phyloP scores from a whole-genome alignment of 2,888 invertebrate species.

The Agelastica alni region DNA sequence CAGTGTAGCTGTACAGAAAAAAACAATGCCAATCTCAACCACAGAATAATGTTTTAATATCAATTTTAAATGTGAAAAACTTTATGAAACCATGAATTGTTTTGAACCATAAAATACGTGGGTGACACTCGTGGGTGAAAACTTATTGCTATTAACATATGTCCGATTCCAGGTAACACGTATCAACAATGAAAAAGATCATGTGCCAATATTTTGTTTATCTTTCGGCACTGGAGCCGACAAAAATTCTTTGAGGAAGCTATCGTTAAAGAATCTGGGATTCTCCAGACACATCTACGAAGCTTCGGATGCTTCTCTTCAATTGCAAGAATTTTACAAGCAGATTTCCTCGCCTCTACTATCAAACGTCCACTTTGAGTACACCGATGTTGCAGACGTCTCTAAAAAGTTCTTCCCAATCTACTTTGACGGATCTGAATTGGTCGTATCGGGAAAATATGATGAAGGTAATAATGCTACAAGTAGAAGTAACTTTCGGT shows the following conservation, averaged over 20 bases:
- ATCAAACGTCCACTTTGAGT: conserved; percentile 66
- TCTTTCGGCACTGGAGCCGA: conserved; percentile 71
- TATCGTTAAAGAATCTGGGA: conserved; percentile 67
- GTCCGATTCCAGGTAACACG: no score
- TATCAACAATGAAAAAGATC: no score
- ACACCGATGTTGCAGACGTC: conserved; percentile 61
- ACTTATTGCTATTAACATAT: no score
- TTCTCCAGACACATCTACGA: conserved; percentile 72
- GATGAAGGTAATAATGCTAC: no score
- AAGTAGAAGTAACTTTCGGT: not conserved
- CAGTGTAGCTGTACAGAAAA: no score
- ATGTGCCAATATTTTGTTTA: conserved; percentile 64
- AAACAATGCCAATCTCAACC: no score
- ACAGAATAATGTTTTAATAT: no score
- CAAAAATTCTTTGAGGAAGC: conserved; percentile 64
- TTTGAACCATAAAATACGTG: no score
- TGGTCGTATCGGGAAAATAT: conserved; percentile 63
- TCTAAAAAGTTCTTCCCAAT: conserved; percentile 63
- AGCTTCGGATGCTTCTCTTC: conserved; percentile 66
- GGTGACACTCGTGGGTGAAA: no score
- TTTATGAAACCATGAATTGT: no score
- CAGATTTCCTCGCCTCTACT: conserved; percentile 70
- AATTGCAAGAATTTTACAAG: conserved; percentile 67
- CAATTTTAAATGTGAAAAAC: no score
- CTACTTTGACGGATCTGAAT: conserved; percentile 66